A percentile compares a stretch with the other conserved stretches of the same genome.
These are phyloP conservation scores for Sesia apiformis DNA, from an alignment of 2,888 invertebrate species.

Conservation along the genomic window DNA sequence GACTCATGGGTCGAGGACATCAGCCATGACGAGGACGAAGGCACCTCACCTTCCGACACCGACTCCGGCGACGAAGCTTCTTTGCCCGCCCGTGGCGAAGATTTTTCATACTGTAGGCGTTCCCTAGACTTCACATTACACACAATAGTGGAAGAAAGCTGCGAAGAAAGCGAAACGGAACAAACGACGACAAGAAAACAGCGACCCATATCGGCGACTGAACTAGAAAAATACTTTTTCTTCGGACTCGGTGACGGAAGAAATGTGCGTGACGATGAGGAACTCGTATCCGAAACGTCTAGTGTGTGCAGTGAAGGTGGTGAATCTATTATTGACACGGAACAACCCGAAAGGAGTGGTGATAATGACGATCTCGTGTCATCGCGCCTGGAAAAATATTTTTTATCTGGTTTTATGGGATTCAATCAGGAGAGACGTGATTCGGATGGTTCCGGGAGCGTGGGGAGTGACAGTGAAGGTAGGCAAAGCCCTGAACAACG, in stretches of 20 bases:
- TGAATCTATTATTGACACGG: conserved; percentile 80
- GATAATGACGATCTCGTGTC: conserved; percentile 86
- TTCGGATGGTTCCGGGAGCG: conserved; percentile 88
- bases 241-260: conserved; percentile 86
- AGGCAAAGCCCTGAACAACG: conserved; percentile 90
- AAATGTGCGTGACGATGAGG: conserved; percentile 72
- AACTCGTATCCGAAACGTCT: conserved; percentile 86
- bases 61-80: conserved; percentile 81
- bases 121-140: conserved; percentile 92
- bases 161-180: conserved; percentile 93
- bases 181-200: conserved; percentile 74
- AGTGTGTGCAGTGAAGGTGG: conserved; percentile 89
- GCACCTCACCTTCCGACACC: conserved; percentile 78
- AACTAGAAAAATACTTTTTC: conserved; percentile 93
- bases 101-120: conserved; percentile 85
- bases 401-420: conserved; percentile 89
- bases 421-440: conserved; percentile 84
- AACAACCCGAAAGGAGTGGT: conserved; percentile 66
- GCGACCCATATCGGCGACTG: conserved; percentile 84
- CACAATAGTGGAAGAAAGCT: conserved; percentile 95
- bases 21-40: conserved; percentile 85
- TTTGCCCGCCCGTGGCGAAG: conserved; percentile 84
- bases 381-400: conserved; percentile 91
- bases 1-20: conserved; percentile 94
- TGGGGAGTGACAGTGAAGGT: conserved; percentile 93